phyloP scores from a whole-genome alignment of 2,888 invertebrate genomes.

The Aleiodes leptofemur region DNA sequence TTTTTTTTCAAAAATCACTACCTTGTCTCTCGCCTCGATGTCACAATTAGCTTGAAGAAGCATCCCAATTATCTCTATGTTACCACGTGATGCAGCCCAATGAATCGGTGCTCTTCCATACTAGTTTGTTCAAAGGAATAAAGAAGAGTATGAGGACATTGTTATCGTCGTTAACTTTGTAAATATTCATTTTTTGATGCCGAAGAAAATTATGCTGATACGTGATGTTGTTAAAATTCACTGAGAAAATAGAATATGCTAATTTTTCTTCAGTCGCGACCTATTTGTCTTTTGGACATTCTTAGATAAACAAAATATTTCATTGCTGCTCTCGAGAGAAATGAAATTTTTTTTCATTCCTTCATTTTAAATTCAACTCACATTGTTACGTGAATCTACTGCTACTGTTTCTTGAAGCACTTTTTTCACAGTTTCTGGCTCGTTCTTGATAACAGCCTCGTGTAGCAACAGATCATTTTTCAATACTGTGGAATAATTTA shows the following conservation, averaged over 20 bases:
- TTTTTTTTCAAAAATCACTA: constrained; percentile 65
- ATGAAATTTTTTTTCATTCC: not conserved
- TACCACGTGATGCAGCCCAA: constrained; percentile 85
- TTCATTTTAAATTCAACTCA: constrained; percentile 73
- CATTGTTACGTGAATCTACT: constrained; percentile 85
- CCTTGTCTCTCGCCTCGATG: constrained; percentile 85
- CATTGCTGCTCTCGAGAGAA: constrained; percentile 20
- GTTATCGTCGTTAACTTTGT: not conserved
- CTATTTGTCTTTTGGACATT: not conserved
- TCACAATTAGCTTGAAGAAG: constrained; percentile 84
- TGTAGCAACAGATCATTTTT: constrained; percentile 84
- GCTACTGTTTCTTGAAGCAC: constrained; percentile 82
- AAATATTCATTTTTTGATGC: not conserved
- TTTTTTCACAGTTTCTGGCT: constrained; percentile 81
- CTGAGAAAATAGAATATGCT: constrained; percentile 19
- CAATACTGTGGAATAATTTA: constrained; percentile 72
- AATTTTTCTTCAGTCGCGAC: constrained; percentile 15
- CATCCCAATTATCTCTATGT: constrained; percentile 84
- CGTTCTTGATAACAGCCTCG: constrained; percentile 86
- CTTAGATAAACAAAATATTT: constrained; percentile 12
- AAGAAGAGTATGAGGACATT: not conserved
- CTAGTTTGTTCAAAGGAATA: constrained; percentile 72
- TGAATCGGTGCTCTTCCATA: constrained; percentile 85
- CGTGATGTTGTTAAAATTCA: not conserved
- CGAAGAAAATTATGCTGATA: constrained; percentile 7